Evolutionary conservation across 1,140 invertebrate genomes (phyloP), one percentile per base, ranked within the genome.

Genomic region (Helicoverpa armigera): DNA sequence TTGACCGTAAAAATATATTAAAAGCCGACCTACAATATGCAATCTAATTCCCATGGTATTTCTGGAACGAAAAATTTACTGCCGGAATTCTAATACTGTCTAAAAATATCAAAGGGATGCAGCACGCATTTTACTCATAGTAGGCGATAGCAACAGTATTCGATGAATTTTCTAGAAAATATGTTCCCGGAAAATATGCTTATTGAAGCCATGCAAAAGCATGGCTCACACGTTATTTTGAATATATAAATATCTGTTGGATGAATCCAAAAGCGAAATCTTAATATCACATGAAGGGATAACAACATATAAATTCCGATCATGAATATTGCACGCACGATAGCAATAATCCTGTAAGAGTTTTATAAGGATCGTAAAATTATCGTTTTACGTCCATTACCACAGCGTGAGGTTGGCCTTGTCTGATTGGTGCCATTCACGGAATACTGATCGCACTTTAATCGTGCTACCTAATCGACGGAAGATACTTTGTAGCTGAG

Each of bases 341-440:
- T 65, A 67, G 60, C 61, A 77, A 77, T 77, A 77, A 77, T 65
- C 61, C 61, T 54, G 18, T 65, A 35, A 65, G 75, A 67, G 61
- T 77, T 54, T 67, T 77, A 54, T 77, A 67, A 67, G 75, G 23
- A 65, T 77, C 75, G 61, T 77, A 77, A 77, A 77, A 77, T 67
- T 51, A 65, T 77, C 58, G 60, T 53, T 77, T 63, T 77, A 77
- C 75, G 60, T 54, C 75, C 58, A 77, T 77, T 77, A 77, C 18
- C 60, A n/a, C 43, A 54, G 61, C 75, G 48, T 43, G 74, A 61
- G 74, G 58, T 65, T 53, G 51, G 48, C 60, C 58, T 65, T 65
- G 75, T 67, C 75, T 77, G 75, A 77, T 77, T 77, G 75, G 60
- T 67, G 61, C 51, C 75, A 67, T 77, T 77, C 60, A 31, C 75